phyloP scores from a whole-genome alignment of 2,888 invertebrate species.

The Athetis lepigone region DNA sequence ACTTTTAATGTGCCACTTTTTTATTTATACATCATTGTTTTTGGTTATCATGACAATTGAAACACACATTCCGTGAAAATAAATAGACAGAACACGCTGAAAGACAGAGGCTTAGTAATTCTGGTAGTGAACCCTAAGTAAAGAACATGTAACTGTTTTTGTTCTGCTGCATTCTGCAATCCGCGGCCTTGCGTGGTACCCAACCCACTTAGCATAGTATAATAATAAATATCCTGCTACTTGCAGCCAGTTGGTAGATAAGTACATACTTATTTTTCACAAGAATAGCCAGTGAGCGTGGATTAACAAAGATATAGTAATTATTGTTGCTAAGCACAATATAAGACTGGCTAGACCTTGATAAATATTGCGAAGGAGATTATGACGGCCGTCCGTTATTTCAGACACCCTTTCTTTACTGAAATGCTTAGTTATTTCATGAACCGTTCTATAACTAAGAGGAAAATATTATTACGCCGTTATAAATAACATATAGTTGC shows the following conservation, averaged over 20 bases:
- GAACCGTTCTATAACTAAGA: not conserved
- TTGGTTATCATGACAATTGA: no score
- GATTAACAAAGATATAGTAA: not conserved
- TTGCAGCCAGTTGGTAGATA: slow-evolving; percentile 6
- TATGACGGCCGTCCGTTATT: slow-evolving; percentile 14
- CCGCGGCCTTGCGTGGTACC: slow-evolving; percentile 32
- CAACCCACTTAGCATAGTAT: slow-evolving; percentile 29
- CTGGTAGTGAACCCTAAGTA: no score
- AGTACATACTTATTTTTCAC: slow-evolving; percentile 35
- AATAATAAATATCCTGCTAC: slow-evolving; percentile 31
- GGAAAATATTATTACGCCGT: not conserved
- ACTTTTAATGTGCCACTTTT: no score
- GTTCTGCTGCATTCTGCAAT: slow-evolving; percentile 40
- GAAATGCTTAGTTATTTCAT: slow-evolving; percentile 22
- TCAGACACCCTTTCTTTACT: slow-evolving; percentile 19
- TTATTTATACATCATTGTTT: no score
- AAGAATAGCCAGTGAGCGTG: slow-evolving; percentile 15
- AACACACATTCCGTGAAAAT: no score
- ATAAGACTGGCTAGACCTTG: slow-evolving; percentile 25
- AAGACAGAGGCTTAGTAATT: no score
- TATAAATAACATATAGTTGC: no score
- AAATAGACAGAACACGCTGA: no score
- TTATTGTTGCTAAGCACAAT: slow-evolving; percentile 21
- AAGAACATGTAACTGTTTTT: slow-evolving; percentile 33
- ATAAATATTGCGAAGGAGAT: slow-evolving; percentile 37